Conservation (phyloP, 2,797 vertebrate species). For the Dipus sagitta region DNA sequence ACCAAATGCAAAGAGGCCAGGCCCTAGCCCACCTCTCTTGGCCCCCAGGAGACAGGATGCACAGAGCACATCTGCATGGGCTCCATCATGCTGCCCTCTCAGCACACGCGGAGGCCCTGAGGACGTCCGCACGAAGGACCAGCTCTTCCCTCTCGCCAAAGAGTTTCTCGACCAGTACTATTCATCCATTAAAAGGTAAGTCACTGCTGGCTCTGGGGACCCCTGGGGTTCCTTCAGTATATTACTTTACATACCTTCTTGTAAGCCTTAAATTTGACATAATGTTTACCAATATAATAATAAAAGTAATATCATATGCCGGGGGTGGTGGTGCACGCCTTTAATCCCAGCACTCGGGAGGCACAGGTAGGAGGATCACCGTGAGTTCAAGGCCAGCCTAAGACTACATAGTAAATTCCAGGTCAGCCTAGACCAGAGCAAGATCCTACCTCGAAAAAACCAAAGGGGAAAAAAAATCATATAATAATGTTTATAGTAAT, state of each 20-base stretch:
- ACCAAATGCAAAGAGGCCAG: accelerated
- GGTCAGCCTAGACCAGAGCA: too few relatives aligned
- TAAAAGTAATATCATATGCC: too few relatives aligned
- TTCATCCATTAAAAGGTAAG: conserved; percentile 96
- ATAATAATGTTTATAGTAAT: too few relatives aligned
- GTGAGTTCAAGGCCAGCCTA: too few relatives aligned
- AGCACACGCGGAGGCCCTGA: conserved; percentile 91
- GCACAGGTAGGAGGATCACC: too few relatives aligned
- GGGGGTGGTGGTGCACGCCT: too few relatives aligned
- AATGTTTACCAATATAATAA: too few relatives aligned
- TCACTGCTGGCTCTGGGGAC: background rate
- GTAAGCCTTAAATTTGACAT: background rate
- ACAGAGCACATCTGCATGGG: conserved; percentile 94
- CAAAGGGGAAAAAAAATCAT: too few relatives aligned
- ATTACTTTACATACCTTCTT: background rate
- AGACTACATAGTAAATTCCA: too few relatives aligned
- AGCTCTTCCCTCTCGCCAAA: conserved; percentile 94
- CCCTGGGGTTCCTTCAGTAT: too few relatives aligned
- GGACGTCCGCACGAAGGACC: conserved; percentile 91
- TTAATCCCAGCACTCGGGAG: too few relatives aligned
- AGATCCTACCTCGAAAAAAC: too few relatives aligned
- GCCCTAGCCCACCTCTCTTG: background rate
- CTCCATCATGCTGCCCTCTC: conserved; percentile 93
- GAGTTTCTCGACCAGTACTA: conserved; percentile 99
- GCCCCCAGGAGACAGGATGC: conserved; percentile 92